A percentile compares a stretch with the other conserved stretches of the same genome.
phyloP scores from a whole-genome alignment of 2,113 vertebrate genomes.

The cattle (Bos taurus) region DNA sequence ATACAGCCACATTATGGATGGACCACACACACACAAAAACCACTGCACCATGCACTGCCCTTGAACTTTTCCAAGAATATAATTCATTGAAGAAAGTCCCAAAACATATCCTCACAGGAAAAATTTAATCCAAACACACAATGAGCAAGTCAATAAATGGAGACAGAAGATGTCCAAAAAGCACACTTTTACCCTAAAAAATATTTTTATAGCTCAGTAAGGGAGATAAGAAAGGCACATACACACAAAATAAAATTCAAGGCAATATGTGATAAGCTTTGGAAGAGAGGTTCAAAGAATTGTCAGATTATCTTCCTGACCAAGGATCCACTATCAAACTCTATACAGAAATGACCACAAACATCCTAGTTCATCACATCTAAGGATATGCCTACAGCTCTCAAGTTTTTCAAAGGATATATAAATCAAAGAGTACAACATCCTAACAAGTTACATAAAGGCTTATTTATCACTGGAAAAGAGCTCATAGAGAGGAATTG shows the following conservation, averaged over 20 bases:
- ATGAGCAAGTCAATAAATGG: not conserved
- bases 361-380: not conserved
- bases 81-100: not conserved
- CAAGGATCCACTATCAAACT: not conserved
- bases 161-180: not conserved
- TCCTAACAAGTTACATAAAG: not conserved
- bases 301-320: not conserved
- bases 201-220: not conserved
- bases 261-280: not conserved
- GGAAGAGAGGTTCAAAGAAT: not conserved
- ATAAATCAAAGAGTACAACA: not conserved
- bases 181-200: not conserved
- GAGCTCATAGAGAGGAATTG: not conserved
- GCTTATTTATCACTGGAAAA: not conserved
- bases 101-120: not conserved
- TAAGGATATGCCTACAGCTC: not conserved
- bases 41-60: not conserved
- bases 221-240: not conserved
- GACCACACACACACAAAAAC: not conserved
- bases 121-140: not conserved
- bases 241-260: constrained; percentile 35
- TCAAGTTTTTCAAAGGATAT: not conserved
- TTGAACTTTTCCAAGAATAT: not conserved
- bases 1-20: not conserved
- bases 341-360: not conserved